These are phyloP conservation scores for Peromyscus californicus DNA, from an alignment of 2,113 vertebrate genomes.

Conservation along the genomic window DNA sequence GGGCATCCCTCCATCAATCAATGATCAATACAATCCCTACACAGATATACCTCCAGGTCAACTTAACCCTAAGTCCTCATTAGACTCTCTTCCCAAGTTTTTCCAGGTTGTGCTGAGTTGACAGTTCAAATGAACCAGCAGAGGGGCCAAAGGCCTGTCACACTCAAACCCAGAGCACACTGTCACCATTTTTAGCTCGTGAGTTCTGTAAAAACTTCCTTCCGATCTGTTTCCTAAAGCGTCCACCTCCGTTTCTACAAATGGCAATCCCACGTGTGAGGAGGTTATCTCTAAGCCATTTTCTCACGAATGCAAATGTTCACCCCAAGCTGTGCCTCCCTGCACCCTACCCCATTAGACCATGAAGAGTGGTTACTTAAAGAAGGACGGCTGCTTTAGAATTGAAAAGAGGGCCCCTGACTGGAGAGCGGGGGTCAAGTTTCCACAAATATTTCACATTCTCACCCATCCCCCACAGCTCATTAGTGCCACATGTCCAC, in stretches of 20 bases:
- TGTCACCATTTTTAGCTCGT: neutral
- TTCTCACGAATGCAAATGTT: neutral
- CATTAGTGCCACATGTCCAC: constrained; percentile 79
- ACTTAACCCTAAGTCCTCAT: neutral
- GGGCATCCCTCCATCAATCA: no score
- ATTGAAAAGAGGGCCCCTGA: constrained; percentile 75
- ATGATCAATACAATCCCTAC: neutral
- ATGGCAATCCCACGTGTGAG: no score
- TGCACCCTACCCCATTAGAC: neutral
- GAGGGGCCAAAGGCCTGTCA: neutral
- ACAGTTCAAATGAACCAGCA: no score
- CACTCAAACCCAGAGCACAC: neutral
- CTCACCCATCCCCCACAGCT: constrained; percentile 76
- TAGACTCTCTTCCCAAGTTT: no score
- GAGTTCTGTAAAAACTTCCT: neutral
- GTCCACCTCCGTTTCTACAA: neutral
- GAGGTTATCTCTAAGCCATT: neutral
- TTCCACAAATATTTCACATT: constrained; percentile 80
- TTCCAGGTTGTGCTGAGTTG: neutral
- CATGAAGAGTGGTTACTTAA: constrained; percentile 58
- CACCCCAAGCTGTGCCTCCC: neutral
- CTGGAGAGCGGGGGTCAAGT: constrained; percentile 58
- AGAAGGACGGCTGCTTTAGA: constrained; percentile 77
- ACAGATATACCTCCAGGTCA: no score
- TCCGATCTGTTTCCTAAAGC: neutral